phyloP scores from a whole-genome alignment of 2,797 vertebrate species.

The Alfaro cultratus region DNA sequence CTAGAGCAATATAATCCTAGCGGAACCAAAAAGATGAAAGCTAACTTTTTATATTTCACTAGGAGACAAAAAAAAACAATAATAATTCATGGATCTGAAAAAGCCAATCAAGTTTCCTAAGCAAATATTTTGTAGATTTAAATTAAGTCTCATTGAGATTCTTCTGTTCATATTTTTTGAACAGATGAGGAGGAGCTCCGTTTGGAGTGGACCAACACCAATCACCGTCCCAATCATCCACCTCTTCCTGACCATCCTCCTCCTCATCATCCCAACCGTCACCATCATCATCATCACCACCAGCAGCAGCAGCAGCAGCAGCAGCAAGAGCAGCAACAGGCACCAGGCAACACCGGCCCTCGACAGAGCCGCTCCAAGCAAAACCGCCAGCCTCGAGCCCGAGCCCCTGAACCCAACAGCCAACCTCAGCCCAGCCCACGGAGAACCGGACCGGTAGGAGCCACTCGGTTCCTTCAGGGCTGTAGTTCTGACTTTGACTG shows the following conservation, averaged over 20 bases:
- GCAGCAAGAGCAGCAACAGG: constrained; percentile 20
- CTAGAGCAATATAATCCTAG: too few relatives aligned
- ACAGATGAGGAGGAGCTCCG: constrained; percentile 68
- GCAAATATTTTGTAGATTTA: too few relatives aligned
- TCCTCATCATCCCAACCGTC: background rate
- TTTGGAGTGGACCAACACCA: constrained; percentile 26
- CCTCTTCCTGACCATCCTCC: background rate
- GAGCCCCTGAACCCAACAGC: background rate
- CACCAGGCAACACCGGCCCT: constrained; percentile 61
- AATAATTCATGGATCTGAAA: too few relatives aligned
- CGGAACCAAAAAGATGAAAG: too few relatives aligned
- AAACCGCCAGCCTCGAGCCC: constrained; percentile 8
- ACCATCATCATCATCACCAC: background rate
- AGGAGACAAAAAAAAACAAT: too few relatives aligned
- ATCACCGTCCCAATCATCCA: background rate
- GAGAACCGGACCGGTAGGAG: constrained; percentile 38
- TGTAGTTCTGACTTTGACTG: too few relatives aligned
- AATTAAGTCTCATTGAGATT: too few relatives aligned
- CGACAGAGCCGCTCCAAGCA: constrained; percentile 45
- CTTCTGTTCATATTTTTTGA: background rate
- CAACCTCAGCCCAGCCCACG: constrained; percentile 39
- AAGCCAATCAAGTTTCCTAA: too few relatives aligned
- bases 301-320: background rate
- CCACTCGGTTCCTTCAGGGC: background rate
- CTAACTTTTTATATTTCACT: too few relatives aligned